Evolutionary conservation across 2,797 vertebrate genomes (phyloP), one percentile per base, ranked within the genome.

Genomic region (Eospalax fontanierii): DNA sequence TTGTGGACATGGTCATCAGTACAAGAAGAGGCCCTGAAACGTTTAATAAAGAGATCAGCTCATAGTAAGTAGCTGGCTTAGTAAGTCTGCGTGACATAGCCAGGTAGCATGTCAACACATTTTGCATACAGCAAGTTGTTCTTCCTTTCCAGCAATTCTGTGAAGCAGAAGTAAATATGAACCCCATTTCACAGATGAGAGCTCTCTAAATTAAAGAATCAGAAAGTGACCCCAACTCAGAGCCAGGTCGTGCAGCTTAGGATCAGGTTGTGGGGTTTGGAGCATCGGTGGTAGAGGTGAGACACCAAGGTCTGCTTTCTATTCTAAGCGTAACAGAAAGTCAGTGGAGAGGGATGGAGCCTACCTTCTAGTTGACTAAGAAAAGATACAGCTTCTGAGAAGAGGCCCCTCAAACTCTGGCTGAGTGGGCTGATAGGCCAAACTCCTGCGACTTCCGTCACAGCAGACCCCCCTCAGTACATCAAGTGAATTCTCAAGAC

Each of bases 1-100:
- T 61, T 15, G 9, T 0, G 26, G 46, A 4, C 71, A 24, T 11
- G 40, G 57, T 1, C 33, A 0, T 28, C 61, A 79, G 26, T 6
- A 75, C 16, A 66, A 33, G 0, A 10, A 46, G 43, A 91, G 76
- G 54, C 22, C 61, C 73, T 10, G 14, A 61, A 50, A 28, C 33
- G 24, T n/a, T 86, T 88, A 35, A 43, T 70, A 9, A 30, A 80
- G 43, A 57, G 0, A 43, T 46, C 83, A 76, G 50, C 66, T 26
- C 83, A 0, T 35, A 46, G 46, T 46, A 46, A 46, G 68, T 5
- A 30, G 68, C 68, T 70, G 46, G 24, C 65, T 35, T 26, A 16
- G 15, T n/a, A n/a, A 2, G 0, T 28, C 11, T 22, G 14, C 30
- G 38, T 61, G 75, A 65, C 66, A 78, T 33, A 33, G 24, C 50